phyloP scores from a whole-genome alignment of 2,888 invertebrate species.

The Drosophila vallismaia region DNA sequence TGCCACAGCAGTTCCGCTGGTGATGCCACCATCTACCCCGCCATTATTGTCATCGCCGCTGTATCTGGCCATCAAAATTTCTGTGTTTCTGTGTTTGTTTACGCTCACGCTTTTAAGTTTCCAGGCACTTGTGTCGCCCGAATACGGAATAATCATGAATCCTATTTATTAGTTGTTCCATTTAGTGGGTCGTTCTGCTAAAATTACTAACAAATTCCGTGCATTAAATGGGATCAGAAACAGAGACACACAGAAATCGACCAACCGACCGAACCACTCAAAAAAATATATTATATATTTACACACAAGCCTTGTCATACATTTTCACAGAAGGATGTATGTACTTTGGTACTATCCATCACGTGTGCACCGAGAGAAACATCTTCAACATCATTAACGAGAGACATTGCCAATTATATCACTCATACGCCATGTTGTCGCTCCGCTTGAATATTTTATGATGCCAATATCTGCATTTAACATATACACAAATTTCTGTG shows the following conservation, averaged over 20 bases:
- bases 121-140: constrained; percentile 29
- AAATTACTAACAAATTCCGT: constrained; percentile 35
- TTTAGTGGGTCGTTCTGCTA: constrained; percentile 26
- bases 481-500: not conserved
- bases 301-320: constrained; percentile 9
- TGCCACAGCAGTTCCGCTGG: constrained; percentile 38
- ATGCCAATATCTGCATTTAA: constrained; percentile 3
- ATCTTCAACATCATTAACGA: not conserved
- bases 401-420: constrained; percentile 1
- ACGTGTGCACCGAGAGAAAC: constrained; percentile 10
- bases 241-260: constrained; percentile 22
- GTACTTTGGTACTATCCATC: constrained; percentile 16
- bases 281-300: constrained; percentile 27
- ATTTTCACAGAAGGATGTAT: constrained; percentile 8
- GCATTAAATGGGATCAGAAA: constrained; percentile 37
- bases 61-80: constrained; percentile 21
- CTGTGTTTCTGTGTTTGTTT: constrained; percentile 48
- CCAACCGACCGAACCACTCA: constrained; percentile 19
- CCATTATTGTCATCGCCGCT: constrained; percentile 21
- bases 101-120: constrained; percentile 41
- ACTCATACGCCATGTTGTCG: constrained; percentile 2
- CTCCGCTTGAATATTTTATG: not conserved
- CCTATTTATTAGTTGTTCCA: constrained; percentile 28
- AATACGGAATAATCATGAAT: constrained; percentile 16
- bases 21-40: constrained; percentile 45